Evolutionary conservation across 2,797 vertebrate genomes (phyloP).

Genomic region (Heliangelus exortis): DNA sequence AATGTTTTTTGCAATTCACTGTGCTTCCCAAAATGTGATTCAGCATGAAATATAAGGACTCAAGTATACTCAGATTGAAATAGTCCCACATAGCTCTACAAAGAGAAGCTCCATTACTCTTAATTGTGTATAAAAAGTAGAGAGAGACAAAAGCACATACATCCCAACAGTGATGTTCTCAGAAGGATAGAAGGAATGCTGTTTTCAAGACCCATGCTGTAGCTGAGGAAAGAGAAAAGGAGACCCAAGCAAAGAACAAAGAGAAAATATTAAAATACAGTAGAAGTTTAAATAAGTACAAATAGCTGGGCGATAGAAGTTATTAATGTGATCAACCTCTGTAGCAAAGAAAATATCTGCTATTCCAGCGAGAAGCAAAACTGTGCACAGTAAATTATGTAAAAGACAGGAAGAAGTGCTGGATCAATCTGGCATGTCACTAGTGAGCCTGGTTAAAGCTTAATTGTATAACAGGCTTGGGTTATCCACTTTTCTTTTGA

Average conservation of each 20-base stretch:
- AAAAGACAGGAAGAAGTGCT: not conserved
- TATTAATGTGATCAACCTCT: not conserved
- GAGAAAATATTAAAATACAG: not conserved
- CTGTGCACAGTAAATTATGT: not conserved
- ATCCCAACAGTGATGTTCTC: not conserved
- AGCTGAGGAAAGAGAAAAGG: not conserved
- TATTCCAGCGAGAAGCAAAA: not conserved
- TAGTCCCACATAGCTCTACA: not conserved
- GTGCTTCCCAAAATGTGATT: not conserved
- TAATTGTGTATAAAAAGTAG: not conserved
- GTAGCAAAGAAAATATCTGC: not conserved
- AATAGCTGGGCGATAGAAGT: not conserved
- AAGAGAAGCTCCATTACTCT: not conserved
- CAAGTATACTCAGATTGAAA: not conserved
- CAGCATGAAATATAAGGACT: not conserved
- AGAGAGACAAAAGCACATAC: not conserved
- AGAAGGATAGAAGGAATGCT: not conserved
- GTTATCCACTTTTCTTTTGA: not conserved
- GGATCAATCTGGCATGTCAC: not conserved
- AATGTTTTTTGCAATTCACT: not conserved
- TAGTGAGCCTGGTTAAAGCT: not conserved
- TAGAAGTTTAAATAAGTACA: not conserved
- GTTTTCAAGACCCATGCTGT: not conserved
- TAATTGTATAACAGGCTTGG: not conserved
- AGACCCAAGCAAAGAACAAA: not conserved